Evolutionary conservation across 1,140 invertebrate species (phyloP).

Genomic region (Drosophila equinoxialis): DNA sequence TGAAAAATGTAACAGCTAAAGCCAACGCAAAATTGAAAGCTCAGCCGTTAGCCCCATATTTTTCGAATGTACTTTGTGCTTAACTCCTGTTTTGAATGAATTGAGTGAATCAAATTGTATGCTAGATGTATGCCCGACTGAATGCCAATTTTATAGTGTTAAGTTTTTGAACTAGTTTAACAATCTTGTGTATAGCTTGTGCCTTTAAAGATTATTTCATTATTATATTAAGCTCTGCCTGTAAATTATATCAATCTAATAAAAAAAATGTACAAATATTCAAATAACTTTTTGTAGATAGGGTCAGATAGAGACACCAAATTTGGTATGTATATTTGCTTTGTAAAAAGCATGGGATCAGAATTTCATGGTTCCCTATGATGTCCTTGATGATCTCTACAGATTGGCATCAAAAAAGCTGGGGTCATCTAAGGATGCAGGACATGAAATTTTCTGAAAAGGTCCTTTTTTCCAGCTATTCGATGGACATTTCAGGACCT

Average conservation of each 20-base stretch:
- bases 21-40: constrained; percentile 19
- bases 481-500: no score
- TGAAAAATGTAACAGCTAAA: constrained; percentile 8
- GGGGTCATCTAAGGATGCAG: no score
- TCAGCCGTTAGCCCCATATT: constrained; percentile 32
- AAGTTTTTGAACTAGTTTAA: constrained; percentile 54
- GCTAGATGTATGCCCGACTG: constrained; percentile 53
- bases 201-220: constrained; percentile 46
- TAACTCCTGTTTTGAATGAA: constrained; percentile 27
- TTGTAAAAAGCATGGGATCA: no score
- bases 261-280: constrained; percentile 69
- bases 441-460: no score
- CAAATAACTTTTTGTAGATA: constrained; percentile 24
- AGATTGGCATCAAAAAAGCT: no score
- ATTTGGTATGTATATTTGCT: no score
- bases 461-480: no score
- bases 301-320: no score
- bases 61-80: constrained; percentile 37
- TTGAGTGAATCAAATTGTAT: constrained; percentile 34
- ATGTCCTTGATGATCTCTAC: no score
- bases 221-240: constrained; percentile 46
- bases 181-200: constrained; percentile 67
- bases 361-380: no score
- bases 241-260: constrained; percentile 68
- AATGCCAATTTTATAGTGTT: constrained; percentile 56